Evolutionary conservation across 2,888 invertebrate genomes (phyloP).

Genomic region (Mellilla xanthometata): DNA sequence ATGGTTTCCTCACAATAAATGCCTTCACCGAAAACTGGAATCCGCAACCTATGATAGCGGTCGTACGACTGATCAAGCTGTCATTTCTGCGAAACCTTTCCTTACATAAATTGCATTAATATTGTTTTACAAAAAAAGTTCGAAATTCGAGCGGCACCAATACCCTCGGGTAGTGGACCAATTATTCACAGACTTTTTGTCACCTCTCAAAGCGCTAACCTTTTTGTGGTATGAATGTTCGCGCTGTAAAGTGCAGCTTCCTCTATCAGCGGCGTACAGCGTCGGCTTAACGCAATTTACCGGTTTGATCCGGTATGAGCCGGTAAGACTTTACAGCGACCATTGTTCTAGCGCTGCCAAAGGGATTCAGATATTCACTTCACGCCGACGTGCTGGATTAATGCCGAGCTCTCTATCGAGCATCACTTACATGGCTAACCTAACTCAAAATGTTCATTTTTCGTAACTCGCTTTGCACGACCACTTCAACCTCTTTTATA

Average conservation of each 20-base stretch:
- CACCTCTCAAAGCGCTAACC: constrained; percentile 8
- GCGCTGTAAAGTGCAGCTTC: constrained; percentile 40
- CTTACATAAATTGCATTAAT: too few species aligned
- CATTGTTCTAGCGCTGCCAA: constrained; percentile 37
- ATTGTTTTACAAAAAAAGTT: too few species aligned
- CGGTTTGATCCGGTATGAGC: constrained; percentile 39
- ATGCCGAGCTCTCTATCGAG: neutral
- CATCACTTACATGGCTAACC: too few species aligned
- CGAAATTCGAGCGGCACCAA: too few species aligned
- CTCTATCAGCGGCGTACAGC: constrained; percentile 50
- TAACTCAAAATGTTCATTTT: too few species aligned
- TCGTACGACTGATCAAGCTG: too few species aligned
- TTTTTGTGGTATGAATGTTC: constrained; percentile 8
- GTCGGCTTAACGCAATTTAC: constrained; percentile 51
- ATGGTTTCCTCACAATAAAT: too few species aligned
- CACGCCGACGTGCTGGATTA: constrained; percentile 6
- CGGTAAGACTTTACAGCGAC: constrained; percentile 39
- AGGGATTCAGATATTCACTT: constrained; percentile 26
- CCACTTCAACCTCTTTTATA: too few species aligned
- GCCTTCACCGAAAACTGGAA: too few species aligned
- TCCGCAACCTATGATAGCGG: too few species aligned
- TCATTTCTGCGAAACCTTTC: too few species aligned
- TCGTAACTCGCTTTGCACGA: too few species aligned
- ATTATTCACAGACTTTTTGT: constrained; percentile 13
- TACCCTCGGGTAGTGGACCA: neutral